Evolutionary conservation across 2,113 vertebrate genomes (phyloP), one percentile per base, ranked within the genome.

Genomic region (Mirounga angustirostris): DNA sequence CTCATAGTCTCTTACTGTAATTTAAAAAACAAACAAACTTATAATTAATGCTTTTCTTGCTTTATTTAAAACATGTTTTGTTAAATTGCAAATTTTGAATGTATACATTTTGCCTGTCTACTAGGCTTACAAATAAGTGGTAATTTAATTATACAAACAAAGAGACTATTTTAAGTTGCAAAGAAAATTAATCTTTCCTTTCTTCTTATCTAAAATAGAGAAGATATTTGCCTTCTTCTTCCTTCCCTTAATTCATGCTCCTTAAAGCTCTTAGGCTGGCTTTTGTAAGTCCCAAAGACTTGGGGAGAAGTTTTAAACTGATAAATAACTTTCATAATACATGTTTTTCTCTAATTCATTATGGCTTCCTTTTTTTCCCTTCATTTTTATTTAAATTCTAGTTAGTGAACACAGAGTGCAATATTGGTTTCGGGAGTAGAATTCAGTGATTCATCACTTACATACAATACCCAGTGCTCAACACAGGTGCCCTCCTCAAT

Each of bases 141-240:
- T 88, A n/a, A 59, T 91, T 89, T 93, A 94, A 96, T 97, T 94
- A 91, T 63, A 86, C 28, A 84, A 91, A 97, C 69, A 94, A 96
- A 96, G 90, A 43, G n/a, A 16, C 43, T 92, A 33, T 89, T 90
- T 94, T 95, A 89, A 96, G n/a, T 71, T 54, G 54, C 52, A 58
- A 89, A 80, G 65, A 91, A 90, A 91, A 97, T 89, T 92, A 81
- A 94, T 91, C 76, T 90, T 92, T 28, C 30, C 86, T 82, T 92
- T 96, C 67, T 94, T 96, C 67, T 92, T 80, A 83, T 92, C 94
- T 97, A 50, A 74, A 63, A 26, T 30, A 30, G 50, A 58, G 63
- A 95, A 83, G 71, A 22, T 36, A 19, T 67, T 74, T 92, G 82
- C 86, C 67, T 54, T 85, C 26, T 83, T 63, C 78, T 80, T 87